Evolutionary conservation across 2,888 invertebrate species (phyloP).

Genomic region (Caenorhabditis virilis): DNA sequence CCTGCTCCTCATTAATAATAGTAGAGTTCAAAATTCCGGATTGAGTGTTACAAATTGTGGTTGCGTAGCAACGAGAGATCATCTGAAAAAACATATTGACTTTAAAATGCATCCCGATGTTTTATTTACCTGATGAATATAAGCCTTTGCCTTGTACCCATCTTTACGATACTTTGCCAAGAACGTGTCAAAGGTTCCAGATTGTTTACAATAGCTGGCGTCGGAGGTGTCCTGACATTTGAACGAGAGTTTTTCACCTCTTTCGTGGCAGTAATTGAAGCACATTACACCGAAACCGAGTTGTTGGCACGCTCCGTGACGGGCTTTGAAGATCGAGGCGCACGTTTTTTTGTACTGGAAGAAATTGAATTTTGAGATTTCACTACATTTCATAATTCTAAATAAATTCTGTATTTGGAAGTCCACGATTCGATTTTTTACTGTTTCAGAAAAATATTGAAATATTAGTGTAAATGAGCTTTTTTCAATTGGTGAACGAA

Average conservation of each 20-base stretch:
- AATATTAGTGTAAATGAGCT: too few relatives aligned
- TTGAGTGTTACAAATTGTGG: slow-evolving; percentile 63
- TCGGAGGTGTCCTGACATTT: slow-evolving; percentile 64
- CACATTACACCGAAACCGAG: slow-evolving; percentile 67
- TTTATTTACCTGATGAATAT: slow-evolving; percentile 60
- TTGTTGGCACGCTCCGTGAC: slow-evolving; percentile 65
- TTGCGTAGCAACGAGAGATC: slow-evolving; percentile 65
- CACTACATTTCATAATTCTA: too few relatives aligned
- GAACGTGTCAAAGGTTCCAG: slow-evolving; percentile 61
- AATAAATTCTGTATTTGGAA: too few relatives aligned
- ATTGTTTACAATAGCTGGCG: slow-evolving; percentile 59
- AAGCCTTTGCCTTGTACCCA: slow-evolving; percentile 66
- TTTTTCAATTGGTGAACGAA: too few relatives aligned
- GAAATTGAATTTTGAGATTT: background rate
- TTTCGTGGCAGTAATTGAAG: slow-evolving; percentile 66
- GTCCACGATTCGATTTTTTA: too few relatives aligned
- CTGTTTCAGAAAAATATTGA: too few relatives aligned
- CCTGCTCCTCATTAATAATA: slow-evolving; percentile 51
- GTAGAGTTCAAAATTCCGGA: slow-evolving; percentile 62
- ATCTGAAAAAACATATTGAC: slow-evolving; percentile 43
- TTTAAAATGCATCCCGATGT: background rate
- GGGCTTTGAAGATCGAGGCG: slow-evolving; percentile 65
- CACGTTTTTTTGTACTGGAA: slow-evolving; percentile 67
- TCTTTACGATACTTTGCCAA: slow-evolving; percentile 65
- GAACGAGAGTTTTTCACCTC: slow-evolving; percentile 63